These are phyloP conservation scores for Poecilia velifera DNA, from an alignment of 2,797 vertebrate species.

Conservation along the genomic window DNA sequence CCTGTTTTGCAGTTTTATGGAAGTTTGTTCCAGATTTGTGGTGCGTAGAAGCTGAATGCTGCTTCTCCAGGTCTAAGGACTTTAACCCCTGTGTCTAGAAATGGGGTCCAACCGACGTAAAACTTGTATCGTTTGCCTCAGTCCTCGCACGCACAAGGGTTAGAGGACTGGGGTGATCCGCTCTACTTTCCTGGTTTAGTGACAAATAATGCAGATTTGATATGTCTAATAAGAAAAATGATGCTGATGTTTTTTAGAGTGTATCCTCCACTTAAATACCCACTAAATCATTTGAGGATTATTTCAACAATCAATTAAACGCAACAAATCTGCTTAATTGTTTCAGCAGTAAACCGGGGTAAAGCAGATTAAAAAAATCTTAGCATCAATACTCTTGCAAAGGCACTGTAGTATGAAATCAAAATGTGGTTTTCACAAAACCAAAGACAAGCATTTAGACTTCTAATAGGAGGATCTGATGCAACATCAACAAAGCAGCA, in stretches of 20 bases:
- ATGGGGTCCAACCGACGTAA: too few relatives aligned
- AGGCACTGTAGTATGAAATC: neutral
- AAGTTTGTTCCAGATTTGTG: too few relatives aligned
- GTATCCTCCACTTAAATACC: too few relatives aligned
- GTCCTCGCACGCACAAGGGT: too few relatives aligned
- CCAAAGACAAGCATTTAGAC: conserved; percentile 2
- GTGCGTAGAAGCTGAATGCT: too few relatives aligned
- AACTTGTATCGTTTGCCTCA: too few relatives aligned
- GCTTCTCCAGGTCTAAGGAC: too few relatives aligned
- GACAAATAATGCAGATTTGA: neutral
- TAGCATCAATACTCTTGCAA: neutral
- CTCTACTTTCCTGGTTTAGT: too few relatives aligned
- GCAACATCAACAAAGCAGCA: conserved; percentile 36
- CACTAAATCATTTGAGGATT: neutral
- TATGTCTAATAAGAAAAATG: neutral
- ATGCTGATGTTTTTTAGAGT: neutral
- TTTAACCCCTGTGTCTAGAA: too few relatives aligned
- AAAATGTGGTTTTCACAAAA: neutral
- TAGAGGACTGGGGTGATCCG: too few relatives aligned
- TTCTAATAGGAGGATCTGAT: conserved; percentile 6
- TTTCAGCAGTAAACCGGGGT: neutral
- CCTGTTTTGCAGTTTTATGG: too few relatives aligned
- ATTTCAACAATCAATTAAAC: neutral
- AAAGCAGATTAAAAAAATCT: neutral
- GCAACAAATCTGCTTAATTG: neutral